Evolutionary conservation across 2,888 invertebrate species (phyloP), one percentile per base, ranked within the genome.

Genomic region (Sicus ferrugineus): DNA sequence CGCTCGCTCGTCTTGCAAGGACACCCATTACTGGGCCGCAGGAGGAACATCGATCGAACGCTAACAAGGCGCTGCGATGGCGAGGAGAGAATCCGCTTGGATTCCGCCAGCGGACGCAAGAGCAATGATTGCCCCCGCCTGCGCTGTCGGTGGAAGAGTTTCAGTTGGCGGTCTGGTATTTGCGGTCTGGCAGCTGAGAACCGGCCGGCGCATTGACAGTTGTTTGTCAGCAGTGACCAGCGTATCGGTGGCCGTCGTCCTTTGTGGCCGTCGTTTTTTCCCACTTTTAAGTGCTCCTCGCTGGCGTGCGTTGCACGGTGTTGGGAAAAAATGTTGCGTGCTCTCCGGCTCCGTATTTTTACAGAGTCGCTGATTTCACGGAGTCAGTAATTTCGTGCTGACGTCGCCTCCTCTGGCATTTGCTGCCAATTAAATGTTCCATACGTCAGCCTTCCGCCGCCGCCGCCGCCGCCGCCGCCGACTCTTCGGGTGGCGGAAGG

Each of bases 111-210:
- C n/a, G n/a, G n/a, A n/a, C n/a, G n/a, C n/a, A n/a, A n/a, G n/a
- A n/a, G n/a, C n/a, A n/a, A n/a, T n/a, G n/a, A 56, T 11, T 21
- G 11, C 14, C 23, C 28, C n/a, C 21, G 11, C 11, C 34, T 5
- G 34, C 42, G 23, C 56, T 56, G 54, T 56, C 65, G n/a, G 34
- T 7, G 26, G 9, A 19, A 14, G 14, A 56, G 46, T 38, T 26
- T 42, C 23, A 66, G 26, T 42, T 26, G 38, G 42, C 54, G 56
- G 46, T 56, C 38, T 66, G 66, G 56, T 46, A 56, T 66, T 64
- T 66, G 66, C 56, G 66, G 66, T 66, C 56, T 66, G 66, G 56
- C 66, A 66, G 66, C 66, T 66, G 66, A 66, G 66, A 66, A 66
- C 46, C 21, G 56, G 38, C 26, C 23, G 23, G 30, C 28, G 21